Evolutionary conservation across 53 echinoderm and acorn worm species (phyloP), one percentile per base, ranked within the genome.

Genomic region (Temnopleurus reevesii): DNA sequence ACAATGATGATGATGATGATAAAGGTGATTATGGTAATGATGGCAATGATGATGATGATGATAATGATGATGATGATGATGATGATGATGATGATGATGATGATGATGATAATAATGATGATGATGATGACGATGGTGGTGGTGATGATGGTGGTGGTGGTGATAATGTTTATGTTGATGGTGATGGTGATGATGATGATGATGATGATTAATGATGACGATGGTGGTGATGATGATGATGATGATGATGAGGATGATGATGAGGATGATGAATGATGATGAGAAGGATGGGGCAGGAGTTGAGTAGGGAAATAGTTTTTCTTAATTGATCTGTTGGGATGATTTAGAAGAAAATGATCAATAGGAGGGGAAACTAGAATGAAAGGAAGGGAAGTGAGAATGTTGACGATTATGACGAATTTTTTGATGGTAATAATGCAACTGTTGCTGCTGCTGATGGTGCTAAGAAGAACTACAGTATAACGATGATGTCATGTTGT

Each of bases 21-120:
- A 45, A 19, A 43, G 77, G 44, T 77, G 77, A n/a, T n/a, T n/a
- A 4, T 46, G 19, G n/a, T 77, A 45, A 45, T 77, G 45, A 45
- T 77, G 77, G 44, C 44, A 45, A 7, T 60, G 12, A 77, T 77
- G 26, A 44, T 44, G 46, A 45, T 46, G 89, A 77, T 89, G 89
- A 89, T 45, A 28, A 7, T 34, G 77, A 89, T 51, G 77, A 27
- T 51, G 54, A 66, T 77, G 76, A 46, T 29, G 53, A 77, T 77
- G 77, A 26, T 89, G 77, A 47, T 53, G 51, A 3, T 49, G 89
- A 46, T 89, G 80, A 76, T 89, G 89, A 33, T 80, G 77, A 31
- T 81, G 79, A 0, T 89, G 79, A 34, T 80, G 43, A 54, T 89
- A 55, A 34, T 80, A n/a, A 7, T 89, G 79, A 54, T 89, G 41